phyloP scores from a whole-genome alignment of 2,113 vertebrate genomes.

The Urocolius indicus region DNA sequence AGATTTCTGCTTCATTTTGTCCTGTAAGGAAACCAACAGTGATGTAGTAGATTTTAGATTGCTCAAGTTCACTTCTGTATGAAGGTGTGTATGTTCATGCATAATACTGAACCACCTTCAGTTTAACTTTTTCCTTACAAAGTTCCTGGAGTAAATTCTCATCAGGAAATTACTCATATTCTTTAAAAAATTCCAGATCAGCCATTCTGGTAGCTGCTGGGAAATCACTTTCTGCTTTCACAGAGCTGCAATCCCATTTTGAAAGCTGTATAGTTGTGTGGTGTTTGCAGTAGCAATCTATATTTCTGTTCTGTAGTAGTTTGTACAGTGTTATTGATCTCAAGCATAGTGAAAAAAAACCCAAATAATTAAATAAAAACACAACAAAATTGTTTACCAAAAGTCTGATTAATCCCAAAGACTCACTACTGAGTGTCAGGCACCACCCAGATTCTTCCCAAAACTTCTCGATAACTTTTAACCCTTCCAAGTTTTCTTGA shows the following conservation, averaged over 20 bases:
- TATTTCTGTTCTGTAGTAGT: not conserved
- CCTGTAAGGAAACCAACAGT: not conserved
- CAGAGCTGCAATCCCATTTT: not conserved
- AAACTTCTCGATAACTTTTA: not conserved
- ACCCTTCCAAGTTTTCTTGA: not conserved
- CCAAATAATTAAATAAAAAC: no score
- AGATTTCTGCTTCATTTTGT: not conserved
- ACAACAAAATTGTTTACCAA: not conserved
- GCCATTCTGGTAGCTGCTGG: not conserved
- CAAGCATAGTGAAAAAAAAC: no score
- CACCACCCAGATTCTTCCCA: fast-evolving
- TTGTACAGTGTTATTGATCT: not conserved
- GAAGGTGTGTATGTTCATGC: not conserved
- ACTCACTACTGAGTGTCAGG: not conserved
- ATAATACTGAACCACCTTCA: not conserved
- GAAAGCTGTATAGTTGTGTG: no score
- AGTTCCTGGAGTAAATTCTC: not conserved
- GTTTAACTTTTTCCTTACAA: not conserved
- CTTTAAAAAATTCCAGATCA: not conserved
- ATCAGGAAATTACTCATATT: not conserved
- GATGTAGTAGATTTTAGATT: not conserved
- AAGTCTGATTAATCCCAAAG: not conserved
- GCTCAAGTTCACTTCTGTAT: not conserved
- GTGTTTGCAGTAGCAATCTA: no score
- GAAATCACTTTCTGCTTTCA: not conserved